Base-by-base conservation (phyloP, 30 jellyfish, hydroid and myxozoan species). In the Cassiopea xamachana region DNA sequence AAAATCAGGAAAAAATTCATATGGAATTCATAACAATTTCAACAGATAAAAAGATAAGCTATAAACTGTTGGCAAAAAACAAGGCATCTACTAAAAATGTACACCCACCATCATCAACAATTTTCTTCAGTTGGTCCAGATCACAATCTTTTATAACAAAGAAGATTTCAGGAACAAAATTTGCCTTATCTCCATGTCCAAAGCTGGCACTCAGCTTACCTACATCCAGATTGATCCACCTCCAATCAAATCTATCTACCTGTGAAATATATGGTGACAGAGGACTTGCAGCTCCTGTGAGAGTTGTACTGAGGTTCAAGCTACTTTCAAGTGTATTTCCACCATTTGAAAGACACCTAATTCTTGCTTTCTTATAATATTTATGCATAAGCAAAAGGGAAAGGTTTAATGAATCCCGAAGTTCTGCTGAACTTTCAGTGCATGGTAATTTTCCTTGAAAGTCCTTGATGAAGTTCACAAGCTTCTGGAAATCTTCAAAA, bases 221-320 rank as follows among this genome's bases (percentile, higher is more conserved):
- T 18, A 85, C 96, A 91, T 95, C 99, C 2, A 95, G 88, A 73
- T 67, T 86, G n/a, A 95, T 75, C 99, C 99, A 95, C 19, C 97
- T 85, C 99, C 99, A 95, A 18, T 84, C 98, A 95, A 95, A 95
- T 76, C 92, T 91, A 69, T 95, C 98, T 13, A 75, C 81, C 48
- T 94, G 96, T 13, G 96, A 86, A 76, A 95, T 87, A 82, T 51
- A 82, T 5, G 98, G 98, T 19, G 98, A 92, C 60, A 85, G 64
- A 13, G 98, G 98, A 84, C 98, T 91, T 48, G 90, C 62, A 51
- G 97, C 90, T 4, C 98, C 98, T 60, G 88, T 90, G 71, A 91
- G 88, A 15, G 98, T 83, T 68, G 87, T 85, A 39, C 83, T 73
- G 44, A 95, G 89, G 13, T 98, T 91, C 17, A 91, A 51, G 72